These are phyloP conservation scores for Protonibea diacanthus DNA, from an alignment of 2,797 vertebrate genomes.

Conservation along the genomic window DNA sequence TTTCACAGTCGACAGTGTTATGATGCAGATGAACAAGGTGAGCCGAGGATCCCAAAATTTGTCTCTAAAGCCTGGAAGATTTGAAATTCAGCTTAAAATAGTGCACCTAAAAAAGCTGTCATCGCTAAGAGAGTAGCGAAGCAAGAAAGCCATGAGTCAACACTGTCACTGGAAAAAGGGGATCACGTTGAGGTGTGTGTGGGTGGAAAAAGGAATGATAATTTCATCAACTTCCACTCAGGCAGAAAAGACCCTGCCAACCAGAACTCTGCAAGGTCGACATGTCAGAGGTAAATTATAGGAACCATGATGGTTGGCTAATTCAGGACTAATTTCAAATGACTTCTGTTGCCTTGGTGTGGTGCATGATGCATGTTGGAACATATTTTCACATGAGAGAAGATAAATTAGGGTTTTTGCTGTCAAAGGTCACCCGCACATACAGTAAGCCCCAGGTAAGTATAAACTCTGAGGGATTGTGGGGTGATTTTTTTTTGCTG, in stretches of 20 bases:
- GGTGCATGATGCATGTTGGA: not conserved
- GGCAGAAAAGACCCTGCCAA: slow-evolving; percentile 55
- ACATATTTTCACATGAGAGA: not conserved
- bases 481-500: too few species aligned
- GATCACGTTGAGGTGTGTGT: slow-evolving; percentile 55
- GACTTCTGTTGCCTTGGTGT: not conserved
- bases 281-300: slow-evolving; percentile 34
- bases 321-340: slow-evolving; percentile 7
- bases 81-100: slow-evolving; percentile 29
- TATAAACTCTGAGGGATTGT: not conserved
- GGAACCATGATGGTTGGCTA: not conserved
- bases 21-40: not conserved
- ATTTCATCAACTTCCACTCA: slow-evolving; percentile 58
- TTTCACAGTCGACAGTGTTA: not conserved
- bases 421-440: slow-evolving; percentile 13
- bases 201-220: slow-evolving; percentile 50
- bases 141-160: slow-evolving; percentile 54
- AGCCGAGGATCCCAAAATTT: slow-evolving; percentile 14
- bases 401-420: not conserved
- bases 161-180: slow-evolving; percentile 40
- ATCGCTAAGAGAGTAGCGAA: slow-evolving; percentile 24
- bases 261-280: slow-evolving; percentile 35
- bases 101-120: slow-evolving; percentile 25
- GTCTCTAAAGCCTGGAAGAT: slow-evolving; percentile 14
- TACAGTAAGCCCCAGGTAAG: not conserved